Evolutionary conservation across 2,888 invertebrate species (phyloP), one percentile per base, ranked within the genome.

Genomic region (Acronicta alni): DNA sequence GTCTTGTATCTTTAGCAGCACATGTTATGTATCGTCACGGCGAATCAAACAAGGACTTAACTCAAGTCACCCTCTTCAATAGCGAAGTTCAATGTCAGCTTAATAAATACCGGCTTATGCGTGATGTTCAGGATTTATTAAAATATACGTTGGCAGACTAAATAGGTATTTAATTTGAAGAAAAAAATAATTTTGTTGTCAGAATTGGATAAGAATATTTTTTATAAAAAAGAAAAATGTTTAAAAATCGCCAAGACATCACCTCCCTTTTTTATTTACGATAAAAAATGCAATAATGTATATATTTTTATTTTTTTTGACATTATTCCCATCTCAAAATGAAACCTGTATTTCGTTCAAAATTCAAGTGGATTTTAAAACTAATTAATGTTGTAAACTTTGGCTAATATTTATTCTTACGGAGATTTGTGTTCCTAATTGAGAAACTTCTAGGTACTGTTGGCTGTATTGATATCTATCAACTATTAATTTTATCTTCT

Each of bases 1-100:
- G 32, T 53, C 58, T 38, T 42, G 43, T 59, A 54, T 46, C 57
- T 63, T 66, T 59, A 72, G 67, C 18, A 61, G 46, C 57, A 64
- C 18, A 70, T 67, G 61, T 61, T 72, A 75, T 75, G 75, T 57
- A 64, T 69, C 49, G 72, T 69, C 74, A 74, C 74, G 74, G 23
- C 32, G 55, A 55, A 59, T 51, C 63, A 72, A 63, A 74, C 62
- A 72, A 48, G 66, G 72, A 75, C 62, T 75, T 72, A 59, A 38
- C 61, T 38, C 32, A 56, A 68, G 68, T 72, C 62, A 48, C 44
- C 64, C 43, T 3, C 43, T 3, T 55, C 37, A 30, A 45, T 42
- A 41, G 35, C n/a, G 14, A 32, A 45, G 23, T 53, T 57, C 45
- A 57, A 53, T 55, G 44, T 23, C 47, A 56, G 42, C 49, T 58